phyloP scores from a whole-genome alignment of 1,140 invertebrate genomes.

The Drosophila busckii region DNA sequence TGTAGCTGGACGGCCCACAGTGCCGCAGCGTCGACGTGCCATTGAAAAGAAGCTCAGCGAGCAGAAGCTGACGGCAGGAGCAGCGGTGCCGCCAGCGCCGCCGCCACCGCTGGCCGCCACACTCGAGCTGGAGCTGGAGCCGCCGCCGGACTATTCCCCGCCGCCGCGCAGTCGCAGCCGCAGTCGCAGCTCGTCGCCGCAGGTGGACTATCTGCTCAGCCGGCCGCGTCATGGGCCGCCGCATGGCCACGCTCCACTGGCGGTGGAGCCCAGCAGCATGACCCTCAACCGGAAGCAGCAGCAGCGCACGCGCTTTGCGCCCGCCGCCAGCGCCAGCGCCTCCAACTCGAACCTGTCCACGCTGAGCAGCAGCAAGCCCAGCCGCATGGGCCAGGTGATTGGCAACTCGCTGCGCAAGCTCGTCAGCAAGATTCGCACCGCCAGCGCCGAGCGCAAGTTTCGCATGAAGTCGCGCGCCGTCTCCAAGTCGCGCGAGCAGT shows the following conservation, averaged over 20 bases:
- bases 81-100: constrained; percentile 3
- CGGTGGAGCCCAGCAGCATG: constrained; percentile 50
- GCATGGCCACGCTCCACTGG: constrained; percentile 13
- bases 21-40: constrained; percentile 82
- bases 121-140: constrained; percentile 79
- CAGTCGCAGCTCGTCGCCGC: constrained; percentile 78
- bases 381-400: constrained; percentile 80
- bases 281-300: constrained; percentile 81
- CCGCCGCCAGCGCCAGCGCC: constrained; percentile 78
- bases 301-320: constrained; percentile 84
- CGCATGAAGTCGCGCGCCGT: constrained; percentile 80
- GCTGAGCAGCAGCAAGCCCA: constrained; percentile 59
- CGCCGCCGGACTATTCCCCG: constrained; percentile 85
- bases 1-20: constrained; percentile 78
- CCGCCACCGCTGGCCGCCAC: constrained; percentile 11
- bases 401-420: constrained; percentile 87
- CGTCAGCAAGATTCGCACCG: constrained; percentile 87
- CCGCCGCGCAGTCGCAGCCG: constrained; percentile 80
- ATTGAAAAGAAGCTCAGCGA: constrained; percentile 72
- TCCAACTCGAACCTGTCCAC: constrained; percentile 59
- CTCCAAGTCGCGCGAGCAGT: constrained; percentile 75
- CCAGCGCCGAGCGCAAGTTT: constrained; percentile 85
- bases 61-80: constrained; percentile 25
- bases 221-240: constrained; percentile 17
- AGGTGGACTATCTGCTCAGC: constrained; percentile 53